Evolutionary conservation across 2,797 vertebrate genomes (phyloP), one percentile per base, ranked within the genome.

Genomic region (Arctocebus calabarensis): DNA sequence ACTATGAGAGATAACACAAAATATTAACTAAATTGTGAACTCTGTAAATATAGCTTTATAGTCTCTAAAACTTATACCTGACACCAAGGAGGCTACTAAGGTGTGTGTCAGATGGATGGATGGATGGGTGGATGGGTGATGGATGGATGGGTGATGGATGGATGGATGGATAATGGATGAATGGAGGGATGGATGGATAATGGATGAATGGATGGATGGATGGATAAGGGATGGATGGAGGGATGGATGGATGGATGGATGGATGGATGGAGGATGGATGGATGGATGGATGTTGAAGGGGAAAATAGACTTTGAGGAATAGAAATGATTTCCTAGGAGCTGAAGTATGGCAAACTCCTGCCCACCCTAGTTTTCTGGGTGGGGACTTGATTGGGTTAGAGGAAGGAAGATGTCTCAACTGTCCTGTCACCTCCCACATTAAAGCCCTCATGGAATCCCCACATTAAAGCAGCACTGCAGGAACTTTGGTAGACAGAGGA

Each of bases 301-400:
- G 43, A 34, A 95, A 93, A 61, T 13, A 94, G 71, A 82, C 25
- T 55, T 90, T 79, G 57, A 84, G 13, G 55, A 70, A 71, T 4
- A 88, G 29, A 90, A 94, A 95, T 82, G 6, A 78, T 94, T 94
- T 96, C 37, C 57, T 88, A 78, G 61, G 78, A 70, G 2, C 52
- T 32, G 11, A 94, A 84, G 19, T 64, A 12, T 71, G 32, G 32
- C 19, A 91, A 87, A 16, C 0, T 0, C n/a, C 34, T 92, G 43
- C 59, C 10, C 20, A 37, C 59, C 10, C 20, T 25, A 34, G 27
- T n/a, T 25, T 90, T 92, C 17, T 48, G 8, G 3, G 64, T 34
- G 68, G 79, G 94, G 14, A 81, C 68, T 78, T 16, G 68, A 37
- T 90, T 61, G 77, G 3, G 0, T 52, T 78, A 73, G 5, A 86